A percentile compares a stretch with the other conserved stretches of the same genome.
Conservation (phyloP, 1,140 invertebrate genomes). For the Hylaeus anthracinus region DNA sequence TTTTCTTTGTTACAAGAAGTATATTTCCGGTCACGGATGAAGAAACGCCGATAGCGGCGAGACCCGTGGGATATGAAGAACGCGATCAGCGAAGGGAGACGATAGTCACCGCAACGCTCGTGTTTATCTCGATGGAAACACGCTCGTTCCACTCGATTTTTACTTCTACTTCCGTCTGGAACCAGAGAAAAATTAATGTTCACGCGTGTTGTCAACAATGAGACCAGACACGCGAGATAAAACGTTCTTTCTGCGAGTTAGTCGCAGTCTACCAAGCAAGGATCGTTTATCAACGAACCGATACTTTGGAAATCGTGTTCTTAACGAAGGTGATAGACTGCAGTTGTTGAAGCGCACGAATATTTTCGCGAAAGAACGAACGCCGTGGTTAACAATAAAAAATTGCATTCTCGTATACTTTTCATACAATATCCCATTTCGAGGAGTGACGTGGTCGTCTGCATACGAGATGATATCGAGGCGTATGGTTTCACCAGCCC, state of each 20-base stretch:
- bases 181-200: conserved; percentile 6
- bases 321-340: neutral
- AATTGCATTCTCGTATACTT: conserved; percentile 17
- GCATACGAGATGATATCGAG: conserved; percentile 41
- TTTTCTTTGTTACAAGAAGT: conserved; percentile 26
- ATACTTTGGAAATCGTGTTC: neutral
- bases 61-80: conserved; percentile 49
- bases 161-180: neutral
- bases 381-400: neutral
- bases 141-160: conserved; percentile 10
- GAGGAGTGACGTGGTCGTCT: conserved; percentile 17
- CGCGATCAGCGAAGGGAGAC: conserved; percentile 48
- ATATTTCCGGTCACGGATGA: conserved; percentile 57
- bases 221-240: neutral
- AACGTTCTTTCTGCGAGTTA: neutral
- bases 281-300: neutral
- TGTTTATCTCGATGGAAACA: conserved; percentile 51
- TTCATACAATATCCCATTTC: conserved; percentile 33
- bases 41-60: conserved; percentile 43
- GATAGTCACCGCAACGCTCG: conserved; percentile 51
- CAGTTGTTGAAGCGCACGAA: too few relatives aligned
- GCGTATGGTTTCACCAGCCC: conserved; percentile 44
- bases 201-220: conserved; percentile 17
- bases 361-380: too few relatives aligned
- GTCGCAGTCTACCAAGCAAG: neutral